phyloP scores from a whole-genome alignment of 2,113 vertebrate species.

The Crotophaga sulcirostris region DNA sequence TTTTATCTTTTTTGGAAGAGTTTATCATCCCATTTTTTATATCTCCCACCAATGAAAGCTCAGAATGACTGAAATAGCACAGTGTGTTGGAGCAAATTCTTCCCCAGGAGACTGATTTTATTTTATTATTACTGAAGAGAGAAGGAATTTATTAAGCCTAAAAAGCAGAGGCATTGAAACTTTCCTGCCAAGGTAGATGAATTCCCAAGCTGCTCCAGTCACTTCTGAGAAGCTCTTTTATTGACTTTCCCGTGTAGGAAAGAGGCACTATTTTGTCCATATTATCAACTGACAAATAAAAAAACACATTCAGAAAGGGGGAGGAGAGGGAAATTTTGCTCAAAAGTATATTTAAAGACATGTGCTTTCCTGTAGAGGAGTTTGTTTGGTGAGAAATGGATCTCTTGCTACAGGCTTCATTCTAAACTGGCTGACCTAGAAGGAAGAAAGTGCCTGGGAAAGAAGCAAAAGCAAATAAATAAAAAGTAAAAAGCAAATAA shows the following conservation, averaged over 20 bases:
- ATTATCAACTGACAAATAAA: slow-evolving; percentile 52
- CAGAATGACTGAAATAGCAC: slow-evolving; percentile 45
- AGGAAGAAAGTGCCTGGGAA: slow-evolving; percentile 53
- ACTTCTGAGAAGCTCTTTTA: slow-evolving; percentile 50
- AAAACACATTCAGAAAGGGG: not conserved
- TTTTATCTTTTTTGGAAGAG: slow-evolving; percentile 49
- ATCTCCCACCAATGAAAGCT: slow-evolving; percentile 26
- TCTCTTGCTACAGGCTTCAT: slow-evolving; percentile 16
- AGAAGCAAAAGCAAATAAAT: slow-evolving; percentile 49
- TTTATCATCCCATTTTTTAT: slow-evolving; percentile 3
- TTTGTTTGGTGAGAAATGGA: slow-evolving; percentile 57
- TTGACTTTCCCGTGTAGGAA: slow-evolving; percentile 28
- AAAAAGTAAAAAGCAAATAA: slow-evolving; percentile 22
- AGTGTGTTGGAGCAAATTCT: slow-evolving; percentile 11
- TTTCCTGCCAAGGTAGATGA: slow-evolving; percentile 54
- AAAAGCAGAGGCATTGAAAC: slow-evolving; percentile 38
- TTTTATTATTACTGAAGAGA: slow-evolving; percentile 46
- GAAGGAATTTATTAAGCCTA: slow-evolving; percentile 46
- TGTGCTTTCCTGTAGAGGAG: slow-evolving; percentile 29
- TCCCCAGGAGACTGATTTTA: slow-evolving; percentile 37
- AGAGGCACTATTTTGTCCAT: slow-evolving; percentile 6
- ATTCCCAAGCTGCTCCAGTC: slow-evolving; percentile 42
- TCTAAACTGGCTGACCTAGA: slow-evolving; percentile 52
- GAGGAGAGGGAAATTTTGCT: not conserved
- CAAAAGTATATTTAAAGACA: slow-evolving; percentile 39